Base-by-base conservation (phyloP, 2,797 vertebrate genomes). In the Phataginus tetradactyla region DNA sequence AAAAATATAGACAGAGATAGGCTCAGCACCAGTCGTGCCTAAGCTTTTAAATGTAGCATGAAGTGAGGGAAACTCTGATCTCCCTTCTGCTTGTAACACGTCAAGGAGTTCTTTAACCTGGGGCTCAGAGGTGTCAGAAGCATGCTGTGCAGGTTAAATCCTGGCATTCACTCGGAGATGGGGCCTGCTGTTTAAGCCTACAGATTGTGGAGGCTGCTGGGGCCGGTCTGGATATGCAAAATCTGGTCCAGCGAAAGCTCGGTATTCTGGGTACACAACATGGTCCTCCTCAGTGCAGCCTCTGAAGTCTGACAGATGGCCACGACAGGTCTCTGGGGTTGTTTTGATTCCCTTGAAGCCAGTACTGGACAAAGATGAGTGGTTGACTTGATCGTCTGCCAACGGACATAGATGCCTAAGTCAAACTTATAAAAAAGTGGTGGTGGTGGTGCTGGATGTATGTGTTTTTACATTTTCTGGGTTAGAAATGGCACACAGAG, bases 131-230 rank as follows among this genome's bases (percentile, higher is more conserved):
- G 4, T 74, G 86, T 66, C 66, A 34, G 29, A 4, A 4, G 23
- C 77, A 0, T 8, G 71, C 90, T 57, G 77, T 63, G 96, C 21
- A 7, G 61, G 57, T n/a, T 61, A 21, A 74, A 32, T 27, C 32
- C 51, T 2, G 34, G 34, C 57, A 78, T 84, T 72, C 20, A 17
- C 39, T 6, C 27, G 0, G 78, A 74, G 23, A 4, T 23, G 9
- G 32, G 51, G 18, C 15, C 25, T 68, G 53, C 85, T 23, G 29
- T 9, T 5, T 27, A 63, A 74, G 32, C 13, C 34, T 2, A 1
- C 4, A 0, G 86, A 34, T 23, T 1, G 10, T 49, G 12, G 3
- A 7, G 32, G 11, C 57, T 5, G 5, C 32, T 4, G 4, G n/a
- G 20, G 59, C 13, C 7, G 2, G 0, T 7, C 2, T 13, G 23